These are phyloP conservation scores for Drosophila putrida DNA, from an alignment of 2,888 invertebrate species.

Conservation along the genomic window DNA sequence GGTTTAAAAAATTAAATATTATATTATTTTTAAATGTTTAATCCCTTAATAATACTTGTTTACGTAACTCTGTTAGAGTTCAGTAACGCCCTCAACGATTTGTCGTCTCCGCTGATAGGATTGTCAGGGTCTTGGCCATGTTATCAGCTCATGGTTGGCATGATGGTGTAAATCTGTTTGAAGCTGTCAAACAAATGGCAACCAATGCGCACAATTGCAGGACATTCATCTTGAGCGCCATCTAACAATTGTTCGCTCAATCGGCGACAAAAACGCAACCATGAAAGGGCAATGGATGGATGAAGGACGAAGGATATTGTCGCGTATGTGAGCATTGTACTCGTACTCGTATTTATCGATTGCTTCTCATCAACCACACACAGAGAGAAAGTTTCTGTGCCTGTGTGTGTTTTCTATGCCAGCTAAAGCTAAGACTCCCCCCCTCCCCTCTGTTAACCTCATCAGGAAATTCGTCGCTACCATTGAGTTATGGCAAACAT, in stretches of 20 bases:
- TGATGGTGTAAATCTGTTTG: constrained; percentile 57
- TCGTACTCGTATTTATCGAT: constrained; percentile 65
- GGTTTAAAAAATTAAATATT: no score
- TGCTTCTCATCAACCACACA: constrained; percentile 63
- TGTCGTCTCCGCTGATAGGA: constrained; percentile 29
- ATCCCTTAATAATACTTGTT: neutral
- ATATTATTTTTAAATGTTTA: neutral
- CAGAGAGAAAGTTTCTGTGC: neutral
- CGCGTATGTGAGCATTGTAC: constrained; percentile 23
- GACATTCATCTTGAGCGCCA: constrained; percentile 70
- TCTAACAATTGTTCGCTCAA: constrained; percentile 73
- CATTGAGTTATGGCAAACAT: constrained; percentile 81
- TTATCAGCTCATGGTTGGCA: constrained; percentile 12
- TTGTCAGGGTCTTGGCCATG: constrained; percentile 20
- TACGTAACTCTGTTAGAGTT: neutral
- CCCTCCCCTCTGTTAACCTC: constrained; percentile 28
- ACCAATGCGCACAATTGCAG: constrained; percentile 76
- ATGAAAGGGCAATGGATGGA: constrained; percentile 16
- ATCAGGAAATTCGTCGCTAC: constrained; percentile 36
- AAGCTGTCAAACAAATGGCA: constrained; percentile 66
- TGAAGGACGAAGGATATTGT: constrained; percentile 13
- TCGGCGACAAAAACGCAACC: constrained; percentile 67
- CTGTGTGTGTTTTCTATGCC: neutral
- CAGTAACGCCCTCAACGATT: constrained; percentile 12
- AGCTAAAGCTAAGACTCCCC: constrained; percentile 16